Conservation (phyloP, 2,888 invertebrate genomes). For the Taphrorychus bicolor region DNA sequence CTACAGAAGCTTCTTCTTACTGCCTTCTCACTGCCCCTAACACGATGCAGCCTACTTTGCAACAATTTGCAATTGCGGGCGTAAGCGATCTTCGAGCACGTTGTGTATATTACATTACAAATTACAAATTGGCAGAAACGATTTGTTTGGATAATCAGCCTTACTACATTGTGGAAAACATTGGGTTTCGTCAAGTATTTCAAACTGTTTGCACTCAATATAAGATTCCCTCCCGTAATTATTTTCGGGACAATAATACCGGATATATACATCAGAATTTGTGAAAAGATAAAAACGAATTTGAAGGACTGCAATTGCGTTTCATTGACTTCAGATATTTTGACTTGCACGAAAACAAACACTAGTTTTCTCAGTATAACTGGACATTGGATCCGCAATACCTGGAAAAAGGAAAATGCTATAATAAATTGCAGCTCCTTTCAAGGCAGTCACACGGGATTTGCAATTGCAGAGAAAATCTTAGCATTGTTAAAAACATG, state of each 20-base stretch:
- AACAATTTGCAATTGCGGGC: background rate
- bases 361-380: conserved; percentile 4
- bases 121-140: conserved; percentile 14
- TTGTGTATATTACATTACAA: too few species aligned
- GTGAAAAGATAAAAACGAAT: background rate
- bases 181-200: background rate
- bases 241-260: conserved; percentile 10
- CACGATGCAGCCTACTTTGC: background rate
- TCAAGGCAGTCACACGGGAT: conserved; percentile 4
- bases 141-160: conserved; percentile 18
- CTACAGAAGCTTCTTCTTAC: background rate
- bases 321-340: conserved; percentile 2
- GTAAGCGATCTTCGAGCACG: background rate
- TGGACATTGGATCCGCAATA: background rate
- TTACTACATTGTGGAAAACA: conserved; percentile 5
- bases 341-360: conserved; percentile 1
- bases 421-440: conserved; percentile 1
- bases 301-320: background rate
- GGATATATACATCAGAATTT: conserved; percentile 11
- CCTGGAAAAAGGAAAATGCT: conserved; percentile 2
- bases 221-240: background rate
- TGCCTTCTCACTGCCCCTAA: background rate
- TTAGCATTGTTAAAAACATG: too few species aligned
- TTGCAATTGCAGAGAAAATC: too few species aligned
- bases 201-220: background rate